phyloP scores from a whole-genome alignment of 2,888 invertebrate species.

The Phoronis australis region DNA sequence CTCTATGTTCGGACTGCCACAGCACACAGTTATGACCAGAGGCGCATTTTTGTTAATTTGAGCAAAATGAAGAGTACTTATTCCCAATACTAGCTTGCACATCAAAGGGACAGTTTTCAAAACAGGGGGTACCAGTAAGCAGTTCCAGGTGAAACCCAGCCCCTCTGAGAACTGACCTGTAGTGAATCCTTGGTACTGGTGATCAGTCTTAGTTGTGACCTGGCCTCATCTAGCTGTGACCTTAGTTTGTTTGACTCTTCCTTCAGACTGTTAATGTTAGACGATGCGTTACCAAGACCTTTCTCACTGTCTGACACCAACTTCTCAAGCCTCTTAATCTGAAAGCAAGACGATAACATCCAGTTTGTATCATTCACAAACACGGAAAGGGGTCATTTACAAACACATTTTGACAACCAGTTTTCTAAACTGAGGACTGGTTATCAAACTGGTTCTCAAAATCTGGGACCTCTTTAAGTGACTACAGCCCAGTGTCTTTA shows the following conservation, averaged over 20 bases:
- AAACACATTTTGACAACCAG: no score
- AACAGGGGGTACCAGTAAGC: no score
- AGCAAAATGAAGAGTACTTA: no score
- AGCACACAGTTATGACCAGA: conserved; percentile 10
- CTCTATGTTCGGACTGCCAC: conserved; percentile 11
- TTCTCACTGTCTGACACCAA: conserved; percentile 38
- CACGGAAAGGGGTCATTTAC: no score
- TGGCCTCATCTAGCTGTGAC: conserved; percentile 38
- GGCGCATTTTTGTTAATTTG: conserved; percentile 3
- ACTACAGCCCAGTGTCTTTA: no score
- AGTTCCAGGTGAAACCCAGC: no score
- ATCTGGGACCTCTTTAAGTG: no score
- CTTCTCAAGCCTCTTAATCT: conserved; percentile 37
- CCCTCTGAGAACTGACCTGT: conserved; percentile 30
- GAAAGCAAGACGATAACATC: conserved; percentile 2
- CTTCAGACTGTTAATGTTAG: conserved; percentile 35
- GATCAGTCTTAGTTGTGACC: conserved; percentile 29
- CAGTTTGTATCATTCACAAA: no score
- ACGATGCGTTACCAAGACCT: conserved; percentile 41
- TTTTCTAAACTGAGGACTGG: no score
- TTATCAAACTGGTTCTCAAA: no score
- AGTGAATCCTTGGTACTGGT: conserved; percentile 25
- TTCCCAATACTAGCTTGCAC: no score
- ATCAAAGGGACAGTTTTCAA: no score
- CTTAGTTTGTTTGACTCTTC: conserved; percentile 31